Base-by-base conservation (phyloP, 2,888 invertebrate species). In the Rhorus exstirpatorius region DNA sequence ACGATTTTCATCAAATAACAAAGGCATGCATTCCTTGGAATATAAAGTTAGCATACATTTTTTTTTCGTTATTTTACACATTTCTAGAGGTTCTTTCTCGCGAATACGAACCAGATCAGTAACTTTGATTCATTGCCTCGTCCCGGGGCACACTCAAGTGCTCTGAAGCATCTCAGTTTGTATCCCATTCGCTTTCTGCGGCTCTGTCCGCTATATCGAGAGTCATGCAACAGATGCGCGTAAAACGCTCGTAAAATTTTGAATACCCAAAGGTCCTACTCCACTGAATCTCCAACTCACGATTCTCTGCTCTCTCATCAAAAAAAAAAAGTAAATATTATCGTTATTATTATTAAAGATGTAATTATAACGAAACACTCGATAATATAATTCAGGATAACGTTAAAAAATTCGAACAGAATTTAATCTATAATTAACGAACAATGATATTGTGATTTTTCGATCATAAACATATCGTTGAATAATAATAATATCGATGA, bases 241-340 rank as follows among this genome's bases (percentile, higher is more conserved):
- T 83, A 76, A 79, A 79, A 83, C 53, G 76, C 49, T 83, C 82
- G 82, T 83, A 76, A 83, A 83, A 79, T 83, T 83, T 83, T 83
- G 65, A 83, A 83, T 83, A 76, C 79, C 60, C 82, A 65, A 67
- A 58, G 70, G 63, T 58, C 55, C 75, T 79, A 71, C 70, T 70
- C 74, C 65, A 51, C 71, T 53, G 26, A 76, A 26, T 79, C 67
- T 72, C n/a, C 71, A 35, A 46, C 70, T 26, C 41, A 46, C 70
- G 70, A 67, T 63, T 21, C 68, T 55, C 71, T 31, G 35, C 55
- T 68, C 55, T 41, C 63, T 74, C 81, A 38, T 70, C 70, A 31
- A 79, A 46, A 38, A 68, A 70, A 7, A 26, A 79, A 38, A 46
- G 61, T 70, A 63, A 26, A 51, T 63, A 74, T 74, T 61, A 38